These are phyloP conservation scores for Globia sparganii DNA, from an alignment of 2,888 invertebrate genomes.

Conservation along the genomic window DNA sequence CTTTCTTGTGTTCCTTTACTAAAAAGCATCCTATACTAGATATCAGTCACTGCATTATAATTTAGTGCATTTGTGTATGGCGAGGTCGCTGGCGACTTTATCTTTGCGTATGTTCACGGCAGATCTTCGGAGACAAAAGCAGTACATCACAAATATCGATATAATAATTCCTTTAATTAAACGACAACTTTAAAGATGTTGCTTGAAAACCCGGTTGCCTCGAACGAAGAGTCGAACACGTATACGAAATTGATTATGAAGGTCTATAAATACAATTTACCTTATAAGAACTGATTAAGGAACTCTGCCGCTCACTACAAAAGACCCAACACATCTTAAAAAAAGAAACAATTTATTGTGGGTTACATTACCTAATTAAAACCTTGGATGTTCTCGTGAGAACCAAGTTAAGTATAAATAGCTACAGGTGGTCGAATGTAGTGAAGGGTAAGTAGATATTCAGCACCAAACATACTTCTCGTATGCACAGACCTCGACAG, in stretches of 20 bases:
- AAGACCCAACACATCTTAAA: conserved; percentile 37
- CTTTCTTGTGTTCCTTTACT: conserved; percentile 45
- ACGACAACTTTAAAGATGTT: conserved; percentile 29
- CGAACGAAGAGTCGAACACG: conserved; percentile 38
- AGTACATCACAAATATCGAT: conserved; percentile 44
- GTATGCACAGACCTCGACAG: conserved; percentile 62
- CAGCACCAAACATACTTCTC: conserved; percentile 63
- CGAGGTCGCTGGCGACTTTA: conserved; percentile 54
- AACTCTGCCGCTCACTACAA: conserved; percentile 60
- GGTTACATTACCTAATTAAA: conserved; percentile 38
- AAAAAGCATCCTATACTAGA: conserved; percentile 62
- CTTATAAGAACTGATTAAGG: conserved; percentile 56
- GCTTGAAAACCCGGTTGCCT: conserved; percentile 23
- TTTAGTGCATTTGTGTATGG: conserved; percentile 58
- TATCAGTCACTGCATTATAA: conserved; percentile 64
- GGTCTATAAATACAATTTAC: conserved; percentile 51
- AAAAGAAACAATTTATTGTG: conserved; percentile 11
- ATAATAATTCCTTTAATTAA: conserved; percentile 33
- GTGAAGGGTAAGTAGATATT: conserved; percentile 61
- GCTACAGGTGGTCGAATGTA: conserved; percentile 47
- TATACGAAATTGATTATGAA: conserved; percentile 50
- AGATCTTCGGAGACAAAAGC: conserved; percentile 46
- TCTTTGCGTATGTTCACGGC: conserved; percentile 27
- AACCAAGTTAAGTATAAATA: conserved; percentile 23
- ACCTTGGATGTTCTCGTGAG: conserved; percentile 25